A percentile compares a stretch with the other conserved stretches of the same genome.
phyloP scores from a whole-genome alignment of 2,888 invertebrate species.

The Craniophora ligustri region DNA sequence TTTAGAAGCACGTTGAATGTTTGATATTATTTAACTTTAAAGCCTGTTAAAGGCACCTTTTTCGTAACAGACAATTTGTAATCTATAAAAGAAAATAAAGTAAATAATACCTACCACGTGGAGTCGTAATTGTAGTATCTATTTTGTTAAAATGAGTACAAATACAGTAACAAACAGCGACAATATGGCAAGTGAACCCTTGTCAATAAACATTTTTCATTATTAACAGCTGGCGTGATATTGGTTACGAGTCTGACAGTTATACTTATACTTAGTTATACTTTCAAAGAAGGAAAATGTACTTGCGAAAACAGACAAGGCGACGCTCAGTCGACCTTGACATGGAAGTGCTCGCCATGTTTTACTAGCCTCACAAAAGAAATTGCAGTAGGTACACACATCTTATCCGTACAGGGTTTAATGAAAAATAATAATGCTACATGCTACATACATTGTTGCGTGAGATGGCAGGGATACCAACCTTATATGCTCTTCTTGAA shows the following conservation, averaged over 20 bases:
- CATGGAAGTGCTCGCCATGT: conserved; percentile 8
- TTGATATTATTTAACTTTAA: too few relatives aligned
- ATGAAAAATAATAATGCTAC: conserved; percentile 2
- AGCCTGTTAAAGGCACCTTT: too few relatives aligned
- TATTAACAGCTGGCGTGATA: conserved; percentile 3
- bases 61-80: too few relatives aligned
- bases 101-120: neutral
- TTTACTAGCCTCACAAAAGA: conserved; percentile 21
- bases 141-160: too few relatives aligned
- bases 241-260: neutral
- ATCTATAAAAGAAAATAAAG: neutral
- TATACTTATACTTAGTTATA: neutral
- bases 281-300: conserved; percentile 3
- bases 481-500: conserved; percentile 6
- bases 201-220: conserved; percentile 2
- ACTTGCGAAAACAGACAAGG: conserved; percentile 30
- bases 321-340: conserved; percentile 36
- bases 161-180: too few relatives aligned
- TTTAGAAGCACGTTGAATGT: too few relatives aligned
- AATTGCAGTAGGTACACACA: conserved; percentile 11
- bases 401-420: conserved; percentile 1
- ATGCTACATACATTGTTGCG: neutral
- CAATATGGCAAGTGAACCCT: neutral
- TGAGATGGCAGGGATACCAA: neutral
- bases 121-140: too few relatives aligned